Conservation (phyloP, 2,888 invertebrate species). For the Ectropis crepuscularia region DNA sequence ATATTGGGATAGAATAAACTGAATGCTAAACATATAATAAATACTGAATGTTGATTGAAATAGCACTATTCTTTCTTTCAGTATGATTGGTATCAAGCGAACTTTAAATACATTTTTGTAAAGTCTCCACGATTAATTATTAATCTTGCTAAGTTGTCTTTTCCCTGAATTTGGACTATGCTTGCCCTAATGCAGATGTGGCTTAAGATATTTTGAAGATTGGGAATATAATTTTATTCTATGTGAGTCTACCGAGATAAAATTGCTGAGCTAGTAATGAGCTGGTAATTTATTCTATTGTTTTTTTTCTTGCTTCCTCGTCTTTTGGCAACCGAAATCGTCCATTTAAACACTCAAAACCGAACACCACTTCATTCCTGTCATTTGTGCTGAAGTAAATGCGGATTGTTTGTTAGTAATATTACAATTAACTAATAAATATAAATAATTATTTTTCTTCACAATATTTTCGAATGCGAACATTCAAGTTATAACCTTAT, state of each 20-base stretch:
- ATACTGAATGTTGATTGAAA: too few relatives aligned
- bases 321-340: conserved; percentile 76
- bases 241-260: conserved; percentile 56
- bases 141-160: too few relatives aligned
- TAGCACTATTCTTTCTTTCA: too few relatives aligned
- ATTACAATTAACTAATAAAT: conserved; percentile 47
- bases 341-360: conserved; percentile 75
- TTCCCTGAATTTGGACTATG: not conserved
- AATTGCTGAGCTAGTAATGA: conserved; percentile 56
- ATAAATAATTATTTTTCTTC: conserved; percentile 39
- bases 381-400: conserved; percentile 70
- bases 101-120: too few relatives aligned
- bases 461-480: conserved; percentile 27
- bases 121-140: too few relatives aligned
- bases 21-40: too few relatives aligned
- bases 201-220: conserved; percentile 45
- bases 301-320: conserved; percentile 74
- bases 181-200: conserved; percentile 38
- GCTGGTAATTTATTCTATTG: conserved; percentile 51
- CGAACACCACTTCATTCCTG: conserved; percentile 62
- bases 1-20: too few relatives aligned
- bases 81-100: too few relatives aligned
- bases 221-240: conserved; percentile 61
- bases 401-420: conserved; percentile 50
- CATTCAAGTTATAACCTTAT: conserved; percentile 45